phyloP scores from a whole-genome alignment of 2,797 vertebrate genomes.

The Distichodus sexfasciatus region DNA sequence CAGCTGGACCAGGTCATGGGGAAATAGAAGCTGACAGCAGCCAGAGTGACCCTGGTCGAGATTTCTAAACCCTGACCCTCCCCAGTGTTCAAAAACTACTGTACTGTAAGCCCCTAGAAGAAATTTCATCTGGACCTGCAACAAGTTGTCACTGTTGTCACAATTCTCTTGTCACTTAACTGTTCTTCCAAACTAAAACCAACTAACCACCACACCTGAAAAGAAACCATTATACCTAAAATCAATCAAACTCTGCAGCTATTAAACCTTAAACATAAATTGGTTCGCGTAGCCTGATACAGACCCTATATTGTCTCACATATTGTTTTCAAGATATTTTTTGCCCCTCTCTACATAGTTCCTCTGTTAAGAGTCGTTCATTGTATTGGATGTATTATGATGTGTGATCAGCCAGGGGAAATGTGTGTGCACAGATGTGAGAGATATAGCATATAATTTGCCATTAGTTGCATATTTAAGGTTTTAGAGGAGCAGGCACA shows the following conservation, averaged over 20 bases:
- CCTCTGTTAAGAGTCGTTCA: constrained; percentile 29
- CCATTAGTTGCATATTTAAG: background rate
- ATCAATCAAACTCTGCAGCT: background rate
- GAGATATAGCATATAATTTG: background rate
- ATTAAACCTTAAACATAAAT: background rate
- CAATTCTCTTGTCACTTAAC: constrained; percentile 3
- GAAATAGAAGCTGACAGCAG: constrained; percentile 23
- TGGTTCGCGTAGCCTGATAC: background rate
- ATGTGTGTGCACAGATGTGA: background rate
- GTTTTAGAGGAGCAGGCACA: background rate
- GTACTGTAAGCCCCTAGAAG: constrained; percentile 6
- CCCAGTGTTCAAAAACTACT: background rate
- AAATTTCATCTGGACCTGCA: background rate
- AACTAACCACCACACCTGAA: background rate
- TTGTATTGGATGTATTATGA: constrained; percentile 24
- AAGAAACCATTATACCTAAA: constrained; percentile 5
- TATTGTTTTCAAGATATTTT: background rate
- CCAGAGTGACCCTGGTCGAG: constrained; percentile 17
- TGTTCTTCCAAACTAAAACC: background rate
- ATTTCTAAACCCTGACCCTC: constrained; percentile 17
- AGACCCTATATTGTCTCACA: background rate
- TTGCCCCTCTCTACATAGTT: background rate
- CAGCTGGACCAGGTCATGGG: constrained; percentile 28
- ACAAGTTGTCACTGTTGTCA: background rate
- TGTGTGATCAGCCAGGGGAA: constrained; percentile 26